Evolutionary conservation across 2,797 vertebrate species (phyloP).

Genomic region (Leptoclinus maculatus): DNA sequence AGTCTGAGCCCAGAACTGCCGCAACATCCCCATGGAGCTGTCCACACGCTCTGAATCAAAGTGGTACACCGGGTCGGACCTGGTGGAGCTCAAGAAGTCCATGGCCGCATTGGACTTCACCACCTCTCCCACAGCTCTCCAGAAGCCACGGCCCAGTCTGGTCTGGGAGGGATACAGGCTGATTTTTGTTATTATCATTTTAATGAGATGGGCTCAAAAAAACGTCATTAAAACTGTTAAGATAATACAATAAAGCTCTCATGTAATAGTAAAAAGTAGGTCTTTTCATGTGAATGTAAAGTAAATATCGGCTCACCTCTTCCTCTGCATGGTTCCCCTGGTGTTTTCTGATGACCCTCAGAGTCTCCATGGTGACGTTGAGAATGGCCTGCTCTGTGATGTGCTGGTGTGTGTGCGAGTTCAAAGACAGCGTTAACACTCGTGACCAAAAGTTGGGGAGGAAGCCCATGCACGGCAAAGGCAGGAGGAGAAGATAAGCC

Average conservation of each 20-base stretch:
- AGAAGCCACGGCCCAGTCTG: slow-evolving; percentile 82
- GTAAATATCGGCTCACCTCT: slow-evolving; percentile 67
- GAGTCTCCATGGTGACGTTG: slow-evolving; percentile 86
- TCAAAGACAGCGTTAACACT: slow-evolving; percentile 84
- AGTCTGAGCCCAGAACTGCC: slow-evolving; percentile 79
- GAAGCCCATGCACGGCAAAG: slow-evolving; percentile 80
- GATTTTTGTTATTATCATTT: not conserved
- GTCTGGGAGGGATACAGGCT: slow-evolving; percentile 51
- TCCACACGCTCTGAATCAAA: slow-evolving; percentile 88
- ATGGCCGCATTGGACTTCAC: slow-evolving; percentile 86
- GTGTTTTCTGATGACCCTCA: slow-evolving; percentile 66
- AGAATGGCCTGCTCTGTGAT: slow-evolving; percentile 88
- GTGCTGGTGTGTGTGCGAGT: slow-evolving; percentile 90
- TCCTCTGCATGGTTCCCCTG: slow-evolving; percentile 42
- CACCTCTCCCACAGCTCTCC: slow-evolving; percentile 87
- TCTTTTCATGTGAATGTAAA: not conserved
- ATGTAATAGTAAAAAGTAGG: not conserved
- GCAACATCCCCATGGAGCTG: slow-evolving; percentile 72
- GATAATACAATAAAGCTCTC: not conserved
- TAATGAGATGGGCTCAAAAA: not conserved
- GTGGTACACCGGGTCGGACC: slow-evolving; percentile 86
- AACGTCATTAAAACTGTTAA: not conserved
- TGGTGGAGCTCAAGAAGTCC: slow-evolving; percentile 86
- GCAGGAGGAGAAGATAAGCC: slow-evolving; percentile 75
- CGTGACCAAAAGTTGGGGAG: slow-evolving; percentile 90